A percentile compares a stretch with the other conserved stretches of the same genome.
phyloP scores from a whole-genome alignment of 2,888 invertebrate species.

The Cephus nigrinus region DNA sequence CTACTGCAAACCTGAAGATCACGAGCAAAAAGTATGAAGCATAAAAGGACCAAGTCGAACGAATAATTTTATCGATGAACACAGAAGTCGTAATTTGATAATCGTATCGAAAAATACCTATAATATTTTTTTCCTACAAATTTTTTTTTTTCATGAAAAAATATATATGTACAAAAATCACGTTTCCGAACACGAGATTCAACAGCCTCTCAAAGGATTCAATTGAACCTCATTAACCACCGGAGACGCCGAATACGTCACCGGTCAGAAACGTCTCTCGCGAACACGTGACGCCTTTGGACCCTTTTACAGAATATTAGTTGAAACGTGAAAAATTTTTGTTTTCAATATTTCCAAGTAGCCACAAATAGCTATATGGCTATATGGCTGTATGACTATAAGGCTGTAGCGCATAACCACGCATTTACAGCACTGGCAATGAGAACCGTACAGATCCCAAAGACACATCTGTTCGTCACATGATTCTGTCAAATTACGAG shows the following conservation, averaged over 20 bases:
- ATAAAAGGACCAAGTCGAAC: too few species aligned
- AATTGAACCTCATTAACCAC: background rate
- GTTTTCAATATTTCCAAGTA: too few species aligned
- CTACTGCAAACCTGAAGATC: background rate
- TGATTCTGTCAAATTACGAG: background rate
- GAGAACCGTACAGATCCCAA: background rate
- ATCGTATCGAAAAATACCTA: background rate
- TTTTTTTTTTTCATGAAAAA: background rate
- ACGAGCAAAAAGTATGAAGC: background rate
- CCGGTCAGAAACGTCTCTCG: background rate
- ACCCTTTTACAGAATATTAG: too few species aligned
- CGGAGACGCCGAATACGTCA: slow-evolving; percentile 1
- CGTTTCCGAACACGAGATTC: background rate
- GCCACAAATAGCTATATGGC: too few species aligned
- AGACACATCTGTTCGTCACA: background rate
- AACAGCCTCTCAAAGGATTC: background rate
- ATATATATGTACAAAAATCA: background rate
- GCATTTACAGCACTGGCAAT: background rate
- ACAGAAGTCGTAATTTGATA: background rate
- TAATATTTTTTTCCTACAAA: too few species aligned
- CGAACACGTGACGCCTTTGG: too few species aligned
- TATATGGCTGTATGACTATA: too few species aligned
- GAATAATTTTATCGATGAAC: background rate
- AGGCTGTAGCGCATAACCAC: too few species aligned
- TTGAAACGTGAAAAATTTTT: too few species aligned